Conservation (phyloP, 2,888 invertebrate genomes). For the Cistogaster globosa region DNA sequence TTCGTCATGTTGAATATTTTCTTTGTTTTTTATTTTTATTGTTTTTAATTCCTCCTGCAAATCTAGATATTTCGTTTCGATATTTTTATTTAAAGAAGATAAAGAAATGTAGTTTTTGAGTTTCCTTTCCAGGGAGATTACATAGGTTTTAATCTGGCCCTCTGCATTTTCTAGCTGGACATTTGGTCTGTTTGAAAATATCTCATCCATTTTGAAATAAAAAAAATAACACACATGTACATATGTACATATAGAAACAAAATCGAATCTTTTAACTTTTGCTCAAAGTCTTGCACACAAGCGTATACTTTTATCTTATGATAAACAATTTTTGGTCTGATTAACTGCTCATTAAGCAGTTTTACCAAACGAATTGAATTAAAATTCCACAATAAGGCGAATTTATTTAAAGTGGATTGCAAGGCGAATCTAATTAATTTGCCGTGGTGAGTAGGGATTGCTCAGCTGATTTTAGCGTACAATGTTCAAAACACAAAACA, state of each 20-base stretch:
- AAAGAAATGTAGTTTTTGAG: not conserved
- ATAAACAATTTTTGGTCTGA: too few relatives aligned
- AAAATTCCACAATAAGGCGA: too few relatives aligned
- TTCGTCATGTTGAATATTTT: not conserved
- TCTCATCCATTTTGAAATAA: constrained; percentile 22
- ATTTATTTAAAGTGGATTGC: too few relatives aligned
- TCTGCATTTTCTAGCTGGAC: constrained; percentile 8
- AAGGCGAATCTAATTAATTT: too few relatives aligned
- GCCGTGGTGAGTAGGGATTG: too few relatives aligned
- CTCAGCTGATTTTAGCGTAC: too few relatives aligned
- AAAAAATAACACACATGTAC: not conserved
- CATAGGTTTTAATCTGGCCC: not conserved
- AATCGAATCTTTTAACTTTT: not conserved
- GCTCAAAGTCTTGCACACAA: too few relatives aligned
- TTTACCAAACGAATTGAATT: too few relatives aligned
- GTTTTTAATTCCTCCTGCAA: constrained; percentile 19
- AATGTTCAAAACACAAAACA: too few relatives aligned
- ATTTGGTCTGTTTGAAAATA: constrained; percentile 10
- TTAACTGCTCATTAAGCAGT: too few relatives aligned
- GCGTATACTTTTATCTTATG: too few relatives aligned
- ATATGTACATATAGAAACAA: not conserved
- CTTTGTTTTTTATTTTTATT: not conserved
- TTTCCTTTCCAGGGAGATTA: constrained; percentile 19
- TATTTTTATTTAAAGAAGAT: constrained; percentile 4
- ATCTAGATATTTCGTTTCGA: constrained; percentile 4